Evolutionary conservation across 2,888 invertebrate genomes (phyloP).

Genomic region (Coenonympha glycerion): DNA sequence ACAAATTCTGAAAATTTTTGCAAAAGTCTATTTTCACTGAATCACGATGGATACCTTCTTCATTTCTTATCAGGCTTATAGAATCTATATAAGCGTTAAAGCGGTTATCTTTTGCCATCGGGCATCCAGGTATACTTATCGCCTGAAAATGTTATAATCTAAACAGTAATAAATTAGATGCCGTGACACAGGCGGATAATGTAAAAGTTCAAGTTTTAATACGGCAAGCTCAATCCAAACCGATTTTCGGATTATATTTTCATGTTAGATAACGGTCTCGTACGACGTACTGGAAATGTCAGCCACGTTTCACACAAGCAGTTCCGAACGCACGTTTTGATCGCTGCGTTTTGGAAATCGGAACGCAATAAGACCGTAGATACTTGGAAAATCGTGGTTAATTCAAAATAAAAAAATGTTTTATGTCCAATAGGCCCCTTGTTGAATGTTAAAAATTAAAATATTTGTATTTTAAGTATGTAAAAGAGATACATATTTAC

Average conservation of each 20-base stretch:
- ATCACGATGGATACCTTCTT: too few relatives aligned
- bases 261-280: conserved; percentile 15
- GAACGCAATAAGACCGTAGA: background rate
- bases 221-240: conserved; percentile 10
- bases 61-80: too few relatives aligned
- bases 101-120: background rate
- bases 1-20: too few relatives aligned
- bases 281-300: conserved; percentile 7
- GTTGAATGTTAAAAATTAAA: too few relatives aligned
- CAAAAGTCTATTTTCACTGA: too few relatives aligned
- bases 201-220: conserved; percentile 2
- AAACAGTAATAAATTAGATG: background rate
- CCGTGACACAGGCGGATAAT: background rate
- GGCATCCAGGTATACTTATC: background rate
- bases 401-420: too few relatives aligned
- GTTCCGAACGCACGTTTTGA: background rate
- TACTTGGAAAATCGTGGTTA: too few relatives aligned
- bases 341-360: background rate
- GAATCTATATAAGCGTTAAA: background rate
- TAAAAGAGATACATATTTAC: too few relatives aligned
- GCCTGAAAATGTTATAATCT: background rate
- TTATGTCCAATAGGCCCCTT: too few relatives aligned
- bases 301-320: background rate
- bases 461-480: too few relatives aligned
- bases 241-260: conserved; percentile 16